Percentiles rank a stretch among this genome's conserved stretches.
Conservation (phyloP, 2,888 invertebrate species). For the Sinopyrophorus schimmeli region DNA sequence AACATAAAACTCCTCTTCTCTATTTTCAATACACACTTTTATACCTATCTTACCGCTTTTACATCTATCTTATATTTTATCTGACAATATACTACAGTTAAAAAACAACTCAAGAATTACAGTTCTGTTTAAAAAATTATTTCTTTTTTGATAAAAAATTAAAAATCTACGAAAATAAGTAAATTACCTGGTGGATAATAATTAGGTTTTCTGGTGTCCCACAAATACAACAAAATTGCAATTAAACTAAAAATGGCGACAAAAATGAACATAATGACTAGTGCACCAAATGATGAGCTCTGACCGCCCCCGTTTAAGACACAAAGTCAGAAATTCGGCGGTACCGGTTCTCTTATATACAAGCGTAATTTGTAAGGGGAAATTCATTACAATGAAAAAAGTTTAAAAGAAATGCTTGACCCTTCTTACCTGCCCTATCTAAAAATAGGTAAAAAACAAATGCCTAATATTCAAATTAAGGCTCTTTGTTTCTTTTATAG, state of each 20-base stretch:
- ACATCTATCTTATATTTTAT: neutral
- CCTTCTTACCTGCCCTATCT: conserved; percentile 20
- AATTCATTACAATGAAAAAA: conserved; percentile 19
- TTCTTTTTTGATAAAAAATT: neutral
- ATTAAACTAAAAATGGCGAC: neutral
- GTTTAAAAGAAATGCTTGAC: conserved; percentile 13
- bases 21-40: too few relatives aligned
- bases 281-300: neutral
- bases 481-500: neutral
- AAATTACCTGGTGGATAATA: conserved; percentile 60
- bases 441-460: conserved; percentile 21
- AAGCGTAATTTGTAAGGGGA: conserved; percentile 11
- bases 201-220: conserved; percentile 53
- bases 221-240: conserved; percentile 12
- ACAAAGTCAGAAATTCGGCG: conserved; percentile 1
- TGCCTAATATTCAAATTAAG: conserved; percentile 14
- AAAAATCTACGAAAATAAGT: neutral
- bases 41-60: too few relatives aligned
- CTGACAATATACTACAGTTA: neutral
- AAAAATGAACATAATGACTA: conserved; percentile 5
- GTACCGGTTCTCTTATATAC: conserved; percentile 30
- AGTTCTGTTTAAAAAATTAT: neutral
- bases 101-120: neutral
- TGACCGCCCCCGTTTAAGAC: conserved; percentile 11
- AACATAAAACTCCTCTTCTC: too few relatives aligned